Evolutionary conservation across 1,140 invertebrate genomes (phyloP).

Genomic region (Himalopsyche phryganea): DNA sequence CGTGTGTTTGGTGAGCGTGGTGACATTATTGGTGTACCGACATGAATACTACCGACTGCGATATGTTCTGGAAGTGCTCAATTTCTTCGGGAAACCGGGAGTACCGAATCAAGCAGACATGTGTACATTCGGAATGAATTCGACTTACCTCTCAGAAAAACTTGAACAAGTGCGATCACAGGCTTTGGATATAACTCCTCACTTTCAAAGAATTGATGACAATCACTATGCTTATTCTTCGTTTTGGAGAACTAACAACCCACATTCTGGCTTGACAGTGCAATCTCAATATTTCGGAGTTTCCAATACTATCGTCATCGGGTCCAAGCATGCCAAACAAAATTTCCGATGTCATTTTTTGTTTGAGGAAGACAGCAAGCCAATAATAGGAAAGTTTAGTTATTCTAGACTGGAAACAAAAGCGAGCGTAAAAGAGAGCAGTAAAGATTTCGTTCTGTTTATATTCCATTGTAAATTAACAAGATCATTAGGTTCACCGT

Average conservation of each 20-base stretch:
- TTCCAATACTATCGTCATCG: slow-evolving; percentile 51
- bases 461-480: slow-evolving; percentile 49
- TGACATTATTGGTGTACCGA: slow-evolving; percentile 69
- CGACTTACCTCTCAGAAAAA: slow-evolving; percentile 47
- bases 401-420: slow-evolving; percentile 37
- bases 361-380: slow-evolving; percentile 52
- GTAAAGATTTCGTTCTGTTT: slow-evolving; percentile 42
- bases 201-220: slow-evolving; percentile 52
- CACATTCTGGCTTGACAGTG: slow-evolving; percentile 37
- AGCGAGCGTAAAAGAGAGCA: slow-evolving; percentile 24
- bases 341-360: slow-evolving; percentile 55
- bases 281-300: slow-evolving; percentile 33
- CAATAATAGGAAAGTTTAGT: slow-evolving; percentile 51
- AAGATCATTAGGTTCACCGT: slow-evolving; percentile 48
- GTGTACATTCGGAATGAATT: slow-evolving; percentile 51
- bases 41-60: slow-evolving; percentile 73
- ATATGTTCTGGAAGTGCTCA: slow-evolving; percentile 72
- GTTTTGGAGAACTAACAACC: slow-evolving; percentile 51
- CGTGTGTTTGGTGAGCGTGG: slow-evolving; percentile 61
- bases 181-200: slow-evolving; percentile 45
- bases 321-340: slow-evolving; percentile 42
- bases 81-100: slow-evolving; percentile 68
- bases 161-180: slow-evolving; percentile 46
- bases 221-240: slow-evolving; percentile 55
- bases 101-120: slow-evolving; percentile 49